Conservation (phyloP, 2,113 vertebrate species). For the Hipposideros armiger region DNA sequence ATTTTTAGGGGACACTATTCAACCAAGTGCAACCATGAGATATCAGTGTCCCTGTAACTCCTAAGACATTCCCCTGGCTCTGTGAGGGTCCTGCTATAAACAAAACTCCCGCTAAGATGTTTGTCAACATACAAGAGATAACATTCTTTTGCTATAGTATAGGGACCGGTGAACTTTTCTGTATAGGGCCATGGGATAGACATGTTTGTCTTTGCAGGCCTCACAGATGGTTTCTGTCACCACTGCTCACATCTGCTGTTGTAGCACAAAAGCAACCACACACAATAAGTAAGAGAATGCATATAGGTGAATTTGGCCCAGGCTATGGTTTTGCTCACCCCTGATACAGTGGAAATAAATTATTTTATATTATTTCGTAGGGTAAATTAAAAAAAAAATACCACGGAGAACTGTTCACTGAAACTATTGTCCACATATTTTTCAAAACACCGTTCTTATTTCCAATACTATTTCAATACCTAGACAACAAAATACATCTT, state of each 20-base stretch:
- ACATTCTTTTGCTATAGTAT: neutral
- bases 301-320: neutral
- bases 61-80: neutral
- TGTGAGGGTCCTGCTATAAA: neutral
- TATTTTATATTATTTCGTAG: neutral
- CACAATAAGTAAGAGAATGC: neutral
- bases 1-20: neutral
- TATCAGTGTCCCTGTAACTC: neutral
- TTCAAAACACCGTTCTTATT: neutral
- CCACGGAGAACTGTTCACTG: neutral
- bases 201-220: neutral
- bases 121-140: neutral
- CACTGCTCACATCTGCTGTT: neutral
- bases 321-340: neutral
- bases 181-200: neutral
- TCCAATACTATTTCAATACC: neutral
- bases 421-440: neutral
- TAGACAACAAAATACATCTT: neutral
- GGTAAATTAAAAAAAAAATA: neutral
- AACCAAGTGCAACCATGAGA: neutral
- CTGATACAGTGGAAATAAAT: neutral
- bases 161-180: neutral
- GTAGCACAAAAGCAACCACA: neutral
- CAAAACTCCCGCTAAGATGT: neutral
- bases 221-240: neutral